Evolutionary conservation across 2,797 vertebrate genomes (phyloP), one percentile per base, ranked within the genome.

Genomic region (Aselliscus stoliczkanus): DNA sequence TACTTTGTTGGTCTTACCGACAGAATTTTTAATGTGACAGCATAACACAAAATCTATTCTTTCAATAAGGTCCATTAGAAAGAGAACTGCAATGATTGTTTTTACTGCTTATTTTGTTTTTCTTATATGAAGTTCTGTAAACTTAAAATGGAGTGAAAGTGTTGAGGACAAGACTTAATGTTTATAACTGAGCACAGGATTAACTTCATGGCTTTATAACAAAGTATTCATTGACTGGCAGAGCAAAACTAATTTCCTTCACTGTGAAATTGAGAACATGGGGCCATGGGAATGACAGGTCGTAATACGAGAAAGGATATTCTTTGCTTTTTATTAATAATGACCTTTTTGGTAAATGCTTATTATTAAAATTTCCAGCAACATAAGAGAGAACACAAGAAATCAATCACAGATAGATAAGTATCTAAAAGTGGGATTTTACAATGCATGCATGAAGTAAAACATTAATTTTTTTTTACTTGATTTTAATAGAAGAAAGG

Each of bases 391-490:
- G 21, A 90, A 31, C 18, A 23, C 2, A 90, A 87, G 34, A 44
- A 93, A 72, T 56, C 31, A 80, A 7, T 58, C 31, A 72, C 2
- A n/a, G 29, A 64, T 11, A 23, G 13, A 25, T 87, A 92, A 60
- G 17, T 60, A 83, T 52, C 56, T 29, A 58, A 50, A 79, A 62
- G 13, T 54, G 27, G 75, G 23, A 72, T 58, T 56, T 62, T 58
- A 62, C 0, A 37, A 52, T 18, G 4, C 34, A 65, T 73, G 37
- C 1, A n/a, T 65, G 88, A 73, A 95, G 31, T 72, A 88, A 88
- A 95, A 90, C 82, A 90, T 79, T 85, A 72, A 84, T 52, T 89
- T 76, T 2, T 34, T 96, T 90, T 75, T 75, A 83, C 14, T 92
- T 80, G 39, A 93, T 79, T 52, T 93, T 82, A 88, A 60, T 44